Conservation (phyloP, 2,888 invertebrate genomes). For the Sisyra nigra region DNA sequence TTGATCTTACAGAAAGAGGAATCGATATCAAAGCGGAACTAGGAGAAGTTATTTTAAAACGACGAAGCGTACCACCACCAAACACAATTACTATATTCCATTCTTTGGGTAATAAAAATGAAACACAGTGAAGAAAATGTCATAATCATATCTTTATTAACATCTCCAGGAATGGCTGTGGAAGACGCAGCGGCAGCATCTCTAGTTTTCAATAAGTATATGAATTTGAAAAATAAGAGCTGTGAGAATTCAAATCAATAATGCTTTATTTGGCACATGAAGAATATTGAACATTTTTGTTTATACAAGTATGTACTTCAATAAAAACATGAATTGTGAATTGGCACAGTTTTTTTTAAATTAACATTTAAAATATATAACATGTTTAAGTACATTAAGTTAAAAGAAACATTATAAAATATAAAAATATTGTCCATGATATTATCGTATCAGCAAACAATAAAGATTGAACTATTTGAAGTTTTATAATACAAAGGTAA, state of each 20-base stretch:
- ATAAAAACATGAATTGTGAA: no score
- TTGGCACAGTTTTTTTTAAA: no score
- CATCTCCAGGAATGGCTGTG: constrained; percentile 43
- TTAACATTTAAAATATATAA: no score
- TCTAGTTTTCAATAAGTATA: constrained; percentile 25
- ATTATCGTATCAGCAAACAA: no score
- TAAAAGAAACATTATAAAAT: no score
- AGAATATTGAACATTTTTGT: no score
- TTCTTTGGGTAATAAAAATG: constrained; percentile 45
- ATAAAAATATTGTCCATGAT: no score
- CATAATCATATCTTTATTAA: constrained; percentile 1
- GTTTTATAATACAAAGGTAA: no score
- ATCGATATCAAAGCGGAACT: constrained; percentile 36
- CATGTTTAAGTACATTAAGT: no score
- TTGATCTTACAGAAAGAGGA: constrained; percentile 29
- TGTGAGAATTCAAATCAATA: not conserved
- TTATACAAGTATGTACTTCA: no score
- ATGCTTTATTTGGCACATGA: no score
- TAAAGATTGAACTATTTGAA: no score
- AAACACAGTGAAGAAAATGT: not conserved
- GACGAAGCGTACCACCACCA: constrained; percentile 18
- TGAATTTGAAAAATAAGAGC: not conserved
- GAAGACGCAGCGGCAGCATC: constrained; percentile 42
- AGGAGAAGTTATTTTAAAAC: constrained; percentile 32
- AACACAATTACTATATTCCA: constrained; percentile 39